Conservation (phyloP, 64 coral and sea anemone genomes). For the Pocillopora verrucosa region DNA sequence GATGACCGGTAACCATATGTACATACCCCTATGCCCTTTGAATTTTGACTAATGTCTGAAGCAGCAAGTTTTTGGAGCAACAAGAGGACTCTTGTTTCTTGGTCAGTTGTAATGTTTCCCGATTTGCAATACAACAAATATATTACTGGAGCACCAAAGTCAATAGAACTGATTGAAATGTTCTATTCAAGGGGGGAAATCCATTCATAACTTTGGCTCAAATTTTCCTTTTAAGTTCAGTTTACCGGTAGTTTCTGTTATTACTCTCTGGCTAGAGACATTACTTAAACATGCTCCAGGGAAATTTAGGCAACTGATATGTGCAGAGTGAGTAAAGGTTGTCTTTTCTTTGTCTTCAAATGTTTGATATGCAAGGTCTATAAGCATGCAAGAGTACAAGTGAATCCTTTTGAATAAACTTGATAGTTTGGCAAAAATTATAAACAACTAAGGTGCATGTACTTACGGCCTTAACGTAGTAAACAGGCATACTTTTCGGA, state of each 20-base stretch:
- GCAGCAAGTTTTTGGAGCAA: conserved; percentile 5
- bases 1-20: neutral
- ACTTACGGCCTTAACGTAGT: too few species aligned
- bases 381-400: conserved; percentile 10
- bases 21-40: neutral
- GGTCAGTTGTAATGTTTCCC: conserved; percentile 19
- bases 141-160: conserved; percentile 20
- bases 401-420: conserved; percentile 22
- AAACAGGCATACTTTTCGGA: too few species aligned
- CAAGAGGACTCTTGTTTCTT: conserved; percentile 13
- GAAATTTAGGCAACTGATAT: conserved; percentile 19
- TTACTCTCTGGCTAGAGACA: conserved; percentile 8
- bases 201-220: conserved; percentile 27
- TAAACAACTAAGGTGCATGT: conserved; percentile 6
- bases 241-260: conserved; percentile 8
- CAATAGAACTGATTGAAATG: conserved; percentile 22
- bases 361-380: conserved; percentile 24
- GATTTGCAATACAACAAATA: conserved; percentile 8
- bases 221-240: conserved; percentile 8
- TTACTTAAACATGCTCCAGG: conserved; percentile 22
- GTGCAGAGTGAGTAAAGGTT: conserved; percentile 11
- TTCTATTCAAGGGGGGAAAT: conserved; percentile 10
- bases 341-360: neutral
- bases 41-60: neutral
- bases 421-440: conserved; percentile 12